Evolutionary conservation across 2,797 vertebrate genomes (phyloP).

Genomic region (Lates japonicus): DNA sequence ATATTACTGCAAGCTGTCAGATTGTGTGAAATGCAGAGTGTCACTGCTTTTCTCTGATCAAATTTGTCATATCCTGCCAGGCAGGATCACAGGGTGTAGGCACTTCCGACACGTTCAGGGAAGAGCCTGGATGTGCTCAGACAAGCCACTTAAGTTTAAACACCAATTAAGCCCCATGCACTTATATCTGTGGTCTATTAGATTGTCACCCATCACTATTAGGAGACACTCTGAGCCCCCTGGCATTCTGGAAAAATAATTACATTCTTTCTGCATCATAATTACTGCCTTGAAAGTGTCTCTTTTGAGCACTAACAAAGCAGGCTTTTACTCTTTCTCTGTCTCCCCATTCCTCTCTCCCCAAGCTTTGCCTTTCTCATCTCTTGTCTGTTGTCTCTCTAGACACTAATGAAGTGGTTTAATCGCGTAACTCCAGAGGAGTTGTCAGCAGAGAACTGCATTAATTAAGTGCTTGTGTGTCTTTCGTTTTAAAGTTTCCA

Average conservation of each 20-base stretch:
- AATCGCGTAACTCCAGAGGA: conserved; percentile 76
- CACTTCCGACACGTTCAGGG: conserved; percentile 50
- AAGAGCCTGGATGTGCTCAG: conserved; percentile 57
- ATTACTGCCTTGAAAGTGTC: conserved; percentile 80
- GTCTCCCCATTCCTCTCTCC: conserved; percentile 38
- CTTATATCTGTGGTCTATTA: conserved; percentile 71
- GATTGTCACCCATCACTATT: conserved; percentile 82
- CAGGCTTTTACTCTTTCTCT: conserved; percentile 47
- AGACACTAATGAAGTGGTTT: conserved; percentile 81
- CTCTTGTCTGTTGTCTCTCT: conserved; percentile 70
- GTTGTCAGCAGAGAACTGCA: conserved; percentile 57
- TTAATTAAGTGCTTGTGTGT: conserved; percentile 70
- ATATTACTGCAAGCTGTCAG: conserved; percentile 66
- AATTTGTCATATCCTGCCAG: conserved; percentile 71
- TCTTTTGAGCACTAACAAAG: conserved; percentile 76
- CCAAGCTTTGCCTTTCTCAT: conserved; percentile 67
- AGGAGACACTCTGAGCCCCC: conserved; percentile 67
- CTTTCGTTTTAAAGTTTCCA: conserved; percentile 46
- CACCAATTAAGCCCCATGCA: conserved; percentile 73
- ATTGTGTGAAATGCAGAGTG: conserved; percentile 41
- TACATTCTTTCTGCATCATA: conserved; percentile 78
- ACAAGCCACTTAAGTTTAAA: conserved; percentile 75
- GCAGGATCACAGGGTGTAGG: conserved; percentile 63
- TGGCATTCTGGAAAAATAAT: conserved; percentile 82
- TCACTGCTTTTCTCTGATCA: conserved; percentile 62